A percentile compares a stretch with the other conserved stretches of the same genome.
These are phyloP conservation scores for Holacanthus passer DNA, from an alignment of 2,113 vertebrate species.

Conservation along the genomic window DNA sequence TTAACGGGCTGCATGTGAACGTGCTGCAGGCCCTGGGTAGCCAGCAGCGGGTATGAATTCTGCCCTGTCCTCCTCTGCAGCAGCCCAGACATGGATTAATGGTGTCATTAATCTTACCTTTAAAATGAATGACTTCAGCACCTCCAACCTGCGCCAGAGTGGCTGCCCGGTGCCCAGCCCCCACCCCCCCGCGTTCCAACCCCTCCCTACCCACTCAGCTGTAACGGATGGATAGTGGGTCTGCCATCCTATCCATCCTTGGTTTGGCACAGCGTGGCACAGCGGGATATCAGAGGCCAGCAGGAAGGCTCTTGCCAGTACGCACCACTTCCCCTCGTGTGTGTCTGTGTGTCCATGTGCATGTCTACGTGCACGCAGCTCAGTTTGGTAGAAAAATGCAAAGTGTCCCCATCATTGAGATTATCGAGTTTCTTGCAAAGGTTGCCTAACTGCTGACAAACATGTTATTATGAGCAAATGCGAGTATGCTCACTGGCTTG, in stretches of 20 bases:
- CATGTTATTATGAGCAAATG: neutral
- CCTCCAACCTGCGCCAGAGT: slow-evolving; percentile 60
- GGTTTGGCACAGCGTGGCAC: slow-evolving; percentile 53
- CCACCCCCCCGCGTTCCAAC: slow-evolving; percentile 13
- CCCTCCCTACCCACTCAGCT: slow-evolving; percentile 46
- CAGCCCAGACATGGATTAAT: slow-evolving; percentile 74
- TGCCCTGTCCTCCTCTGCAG: slow-evolving; percentile 68
- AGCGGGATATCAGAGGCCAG: slow-evolving; percentile 33
- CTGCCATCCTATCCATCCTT: slow-evolving; percentile 61
- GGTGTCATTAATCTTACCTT: slow-evolving; percentile 78
- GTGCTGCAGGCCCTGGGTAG: slow-evolving; percentile 34
- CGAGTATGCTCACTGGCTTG: neutral
- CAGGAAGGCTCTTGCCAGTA: slow-evolving; percentile 29
- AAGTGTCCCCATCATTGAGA: neutral
- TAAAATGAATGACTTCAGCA: slow-evolving; percentile 80
- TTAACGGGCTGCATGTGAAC: slow-evolving; percentile 11
- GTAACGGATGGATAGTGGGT: slow-evolving; percentile 54
- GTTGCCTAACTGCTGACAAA: neutral
- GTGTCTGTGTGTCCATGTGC: slow-evolving; percentile 9
- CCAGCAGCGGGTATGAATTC: slow-evolving; percentile 63
- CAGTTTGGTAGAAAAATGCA: neutral
- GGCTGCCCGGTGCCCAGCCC: slow-evolving; percentile 31
- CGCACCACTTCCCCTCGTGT: slow-evolving; percentile 7
- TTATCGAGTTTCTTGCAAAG: neutral
- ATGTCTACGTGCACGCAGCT: neutral